Evolutionary conservation across 2,113 vertebrate genomes (phyloP), one percentile per base, ranked within the genome.

Genomic region (Amia ocellicauda): DNA sequence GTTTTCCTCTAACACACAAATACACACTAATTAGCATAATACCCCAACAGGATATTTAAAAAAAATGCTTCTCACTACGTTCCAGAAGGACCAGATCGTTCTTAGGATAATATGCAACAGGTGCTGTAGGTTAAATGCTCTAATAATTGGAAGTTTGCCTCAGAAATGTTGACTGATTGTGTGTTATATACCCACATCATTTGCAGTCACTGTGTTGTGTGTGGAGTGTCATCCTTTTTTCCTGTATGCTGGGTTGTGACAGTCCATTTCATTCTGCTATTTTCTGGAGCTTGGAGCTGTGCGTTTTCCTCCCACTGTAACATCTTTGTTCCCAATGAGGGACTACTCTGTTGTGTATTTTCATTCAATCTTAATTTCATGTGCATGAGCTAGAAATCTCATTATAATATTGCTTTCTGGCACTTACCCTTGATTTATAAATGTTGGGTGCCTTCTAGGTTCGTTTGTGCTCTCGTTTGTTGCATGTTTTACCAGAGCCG

Each of bases 311-410:
- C 24, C 52, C 23, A 28, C 9, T 4, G 23, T 26, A 23, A 17
- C 24, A 23, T 26, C 23, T 26, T 53, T 23, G 31, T 36, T 36
- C 31, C 31, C 31, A 36, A 4, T 36, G 31, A 36, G 31, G 31
- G 31, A 36, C 31, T 36, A 10, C 31, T 36, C 31, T 36, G 31
- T 36, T 36, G 31, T 64, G 36, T 26, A 1, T 26, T 14, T 17
- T 23, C 13, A 31, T 40, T 50, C 63, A 19, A 58, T 51, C 28
- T 40, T 58, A 47, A 58, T 50, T 65, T 36, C 26, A 28, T 5
- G 42, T 5, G 20, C 45, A 29, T 43, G 27, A 19, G 16, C 4
- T 42, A 47, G 26, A 29, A 40, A 50, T 20, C 27, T 40, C 19
- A 58, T 31, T 41, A 47, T 51, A 19, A 31, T 53, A 4, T 22